A percentile compares a stretch with the other conserved stretches of the same genome.
Evolutionary conservation across 2,797 vertebrate genomes (phyloP).

Genomic region (Nothura maculosa): DNA sequence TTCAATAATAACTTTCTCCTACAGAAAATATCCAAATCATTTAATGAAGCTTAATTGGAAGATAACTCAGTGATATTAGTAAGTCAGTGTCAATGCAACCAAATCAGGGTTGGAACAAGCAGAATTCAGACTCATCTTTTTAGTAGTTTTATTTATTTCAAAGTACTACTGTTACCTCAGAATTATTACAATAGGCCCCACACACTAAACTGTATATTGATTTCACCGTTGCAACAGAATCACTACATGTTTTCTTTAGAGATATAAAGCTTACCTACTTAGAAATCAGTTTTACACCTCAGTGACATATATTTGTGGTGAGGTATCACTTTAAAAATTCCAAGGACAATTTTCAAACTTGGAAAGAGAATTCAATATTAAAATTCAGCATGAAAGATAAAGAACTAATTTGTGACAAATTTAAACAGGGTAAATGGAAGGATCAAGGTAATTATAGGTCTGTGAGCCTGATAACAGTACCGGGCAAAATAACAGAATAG

Average conservation of each 20-base stretch:
- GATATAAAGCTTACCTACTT: background rate
- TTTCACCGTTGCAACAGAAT: background rate
- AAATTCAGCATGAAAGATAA: conserved; percentile 13
- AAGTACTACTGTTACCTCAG: background rate
- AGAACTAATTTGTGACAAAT: conserved; percentile 24
- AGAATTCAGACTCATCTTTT: background rate
- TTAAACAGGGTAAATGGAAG: conserved; percentile 13
- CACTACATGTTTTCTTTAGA: background rate
- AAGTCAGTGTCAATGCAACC: background rate
- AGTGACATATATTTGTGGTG: background rate
- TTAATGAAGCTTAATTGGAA: background rate
- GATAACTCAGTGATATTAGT: background rate
- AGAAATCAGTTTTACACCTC: background rate
- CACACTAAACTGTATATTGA: background rate
- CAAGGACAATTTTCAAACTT: conserved; percentile 39
- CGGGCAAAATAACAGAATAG: conserved; percentile 37
- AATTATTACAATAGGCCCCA: background rate
- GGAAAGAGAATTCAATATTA: conserved; percentile 47
- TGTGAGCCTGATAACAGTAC: background rate
- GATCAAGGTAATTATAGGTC: conserved; percentile 34
- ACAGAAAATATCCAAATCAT: background rate
- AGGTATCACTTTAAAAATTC: background rate
- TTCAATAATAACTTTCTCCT: background rate
- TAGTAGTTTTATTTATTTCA: background rate
- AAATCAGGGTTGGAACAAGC: background rate